Conservation (phyloP, 2,888 invertebrate genomes). For the Lasioglossum calceatum region DNA sequence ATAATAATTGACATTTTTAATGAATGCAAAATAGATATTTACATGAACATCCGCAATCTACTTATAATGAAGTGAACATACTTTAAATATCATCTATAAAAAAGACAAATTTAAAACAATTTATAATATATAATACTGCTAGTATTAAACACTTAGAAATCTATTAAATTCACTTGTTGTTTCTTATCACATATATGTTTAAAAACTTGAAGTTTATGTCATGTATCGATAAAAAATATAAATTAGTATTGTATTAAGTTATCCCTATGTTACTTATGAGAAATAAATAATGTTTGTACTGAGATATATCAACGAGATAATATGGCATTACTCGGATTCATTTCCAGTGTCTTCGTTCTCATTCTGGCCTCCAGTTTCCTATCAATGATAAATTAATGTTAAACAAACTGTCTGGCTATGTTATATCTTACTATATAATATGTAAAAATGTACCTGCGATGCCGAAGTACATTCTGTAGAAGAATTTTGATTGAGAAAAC, state of each 20-base stretch:
- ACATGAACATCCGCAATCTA: neutral
- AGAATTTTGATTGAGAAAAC: constrained; percentile 78
- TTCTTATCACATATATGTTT: neutral
- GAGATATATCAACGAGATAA: neutral
- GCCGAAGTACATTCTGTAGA: constrained; percentile 5
- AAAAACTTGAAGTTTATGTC: neutral
- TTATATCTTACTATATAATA: neutral
- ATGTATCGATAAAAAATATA: constrained; percentile 26
- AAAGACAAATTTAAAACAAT: neutral
- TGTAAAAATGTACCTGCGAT: constrained; percentile 32
- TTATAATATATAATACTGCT: neutral
- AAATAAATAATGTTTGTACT: constrained; percentile 40
- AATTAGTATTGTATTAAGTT: neutral
- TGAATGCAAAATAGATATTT: neutral
- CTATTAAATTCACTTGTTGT: neutral
- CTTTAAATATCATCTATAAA: neutral
- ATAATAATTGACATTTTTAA: neutral
- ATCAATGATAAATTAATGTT: neutral
- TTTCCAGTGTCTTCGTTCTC: constrained; percentile 7
- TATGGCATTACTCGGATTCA: constrained; percentile 4
- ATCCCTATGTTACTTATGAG: neutral
- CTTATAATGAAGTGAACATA: neutral
- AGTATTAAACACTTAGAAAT: neutral
- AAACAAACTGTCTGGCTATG: neutral
- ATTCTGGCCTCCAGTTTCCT: constrained; percentile 20